A percentile compares a stretch with the other conserved stretches of the same genome.
These are phyloP conservation scores for Lithobates pipiens DNA, from an alignment of 2,797 vertebrate species.

Conservation along the genomic window DNA sequence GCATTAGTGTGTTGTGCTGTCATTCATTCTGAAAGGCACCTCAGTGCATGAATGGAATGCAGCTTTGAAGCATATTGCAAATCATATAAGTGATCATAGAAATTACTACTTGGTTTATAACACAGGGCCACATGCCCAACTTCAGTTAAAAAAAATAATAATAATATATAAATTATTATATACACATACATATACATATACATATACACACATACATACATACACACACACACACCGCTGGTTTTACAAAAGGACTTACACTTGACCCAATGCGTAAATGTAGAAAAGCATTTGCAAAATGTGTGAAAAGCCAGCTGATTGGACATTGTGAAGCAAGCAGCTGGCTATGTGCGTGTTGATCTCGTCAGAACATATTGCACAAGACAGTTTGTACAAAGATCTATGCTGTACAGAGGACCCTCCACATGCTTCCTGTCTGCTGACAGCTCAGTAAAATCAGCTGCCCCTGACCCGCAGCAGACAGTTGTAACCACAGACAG, in stretches of 20 bases:
- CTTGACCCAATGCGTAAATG: background rate
- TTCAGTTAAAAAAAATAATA: too few species aligned
- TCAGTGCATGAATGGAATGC: too few species aligned
- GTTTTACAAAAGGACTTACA: background rate
- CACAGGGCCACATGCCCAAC: too few species aligned
- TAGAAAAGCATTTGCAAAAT: background rate
- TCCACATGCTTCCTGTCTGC: background rate
- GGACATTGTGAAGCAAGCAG: background rate
- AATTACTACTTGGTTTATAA: too few species aligned
- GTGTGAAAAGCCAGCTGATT: background rate
- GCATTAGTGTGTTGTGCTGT: too few species aligned
- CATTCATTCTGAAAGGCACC: too few species aligned
- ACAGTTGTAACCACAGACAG: background rate
- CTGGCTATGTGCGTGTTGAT: background rate
- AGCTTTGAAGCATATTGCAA: too few species aligned
- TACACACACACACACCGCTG: background rate
- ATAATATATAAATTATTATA: too few species aligned
- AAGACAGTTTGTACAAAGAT: background rate
- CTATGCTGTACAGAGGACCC: background rate
- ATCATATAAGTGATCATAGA: too few species aligned
- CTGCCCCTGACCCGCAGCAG: background rate
- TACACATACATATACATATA: too few species aligned
- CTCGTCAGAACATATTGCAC: background rate
- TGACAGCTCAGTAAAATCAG: slow-evolving; percentile 6
- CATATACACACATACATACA: too few species aligned